A percentile compares a stretch with the other conserved stretches of the same genome.
phyloP scores from a whole-genome alignment of 2,113 vertebrate species.

The Oreochromis niloticus region DNA sequence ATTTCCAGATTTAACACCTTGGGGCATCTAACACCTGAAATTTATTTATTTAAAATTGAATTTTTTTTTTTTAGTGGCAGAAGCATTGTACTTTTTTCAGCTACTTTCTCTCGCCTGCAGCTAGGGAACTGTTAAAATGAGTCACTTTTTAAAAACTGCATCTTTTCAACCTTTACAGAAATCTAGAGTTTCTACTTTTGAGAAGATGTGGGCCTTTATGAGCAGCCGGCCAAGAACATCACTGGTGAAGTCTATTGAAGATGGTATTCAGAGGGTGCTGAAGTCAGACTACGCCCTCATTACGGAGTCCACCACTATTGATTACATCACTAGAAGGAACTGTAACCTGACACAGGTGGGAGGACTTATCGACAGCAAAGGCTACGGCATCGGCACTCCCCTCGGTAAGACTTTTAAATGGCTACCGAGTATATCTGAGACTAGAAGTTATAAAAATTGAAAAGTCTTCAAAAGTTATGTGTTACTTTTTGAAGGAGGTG shows the following conservation, averaged over 20 bases:
- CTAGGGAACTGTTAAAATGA: background rate
- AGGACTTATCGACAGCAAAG: conserved; percentile 94
- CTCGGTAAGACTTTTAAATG: conserved; percentile 78
- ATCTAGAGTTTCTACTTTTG: conserved; percentile 97
- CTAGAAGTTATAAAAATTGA: background rate
- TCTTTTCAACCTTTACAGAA: conserved; percentile 75
- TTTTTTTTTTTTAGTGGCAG: background rate
- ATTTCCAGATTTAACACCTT: conserved; percentile 5
- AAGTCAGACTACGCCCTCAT: conserved; percentile 93
- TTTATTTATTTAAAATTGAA: background rate
- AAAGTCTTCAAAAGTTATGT: background rate
- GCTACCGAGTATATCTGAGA: background rate
- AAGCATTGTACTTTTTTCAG: conserved; percentile 2
- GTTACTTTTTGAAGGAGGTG: background rate
- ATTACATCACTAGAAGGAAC: conserved; percentile 92
- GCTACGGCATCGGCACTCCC: conserved; percentile 96
- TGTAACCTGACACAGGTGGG: conserved; percentile 98
- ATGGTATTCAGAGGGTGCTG: conserved; percentile 91
- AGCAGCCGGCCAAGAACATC: conserved; percentile 91
- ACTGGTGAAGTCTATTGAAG: conserved; percentile 92
- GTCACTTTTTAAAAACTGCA: background rate
- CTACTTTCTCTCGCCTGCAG: background rate
- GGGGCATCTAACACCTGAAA: background rate
- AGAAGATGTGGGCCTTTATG: conserved; percentile 99
- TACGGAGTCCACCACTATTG: conserved; percentile 96